These are phyloP conservation scores for Narcine bancroftii DNA, from an alignment of 2,113 vertebrate species.

Conservation along the genomic window DNA sequence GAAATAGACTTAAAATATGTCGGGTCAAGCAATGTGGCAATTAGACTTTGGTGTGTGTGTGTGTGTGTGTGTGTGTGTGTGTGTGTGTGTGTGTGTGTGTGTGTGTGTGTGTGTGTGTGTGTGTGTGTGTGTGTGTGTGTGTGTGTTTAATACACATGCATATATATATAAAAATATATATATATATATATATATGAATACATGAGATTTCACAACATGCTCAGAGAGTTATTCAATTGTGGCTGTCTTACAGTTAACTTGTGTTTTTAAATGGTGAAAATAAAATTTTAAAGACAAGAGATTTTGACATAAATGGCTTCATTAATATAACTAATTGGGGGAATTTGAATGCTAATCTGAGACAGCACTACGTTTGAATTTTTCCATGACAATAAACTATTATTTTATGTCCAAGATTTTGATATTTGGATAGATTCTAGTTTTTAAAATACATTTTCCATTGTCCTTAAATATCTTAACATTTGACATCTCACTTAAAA, in stretches of 20 bases:
- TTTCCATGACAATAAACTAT: background rate
- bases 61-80: too few relatives aligned
- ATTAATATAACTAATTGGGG: conserved; percentile 29
- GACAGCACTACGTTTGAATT: background rate
- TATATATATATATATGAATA: conserved; percentile 25
- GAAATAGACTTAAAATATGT: conserved; percentile 15
- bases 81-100: too few relatives aligned
- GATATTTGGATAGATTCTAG: background rate
- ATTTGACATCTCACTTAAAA: background rate
- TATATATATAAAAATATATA: conserved; percentile 25
- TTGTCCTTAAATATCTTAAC: background rate
- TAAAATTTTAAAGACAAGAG: background rate
- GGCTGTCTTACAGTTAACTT: conserved; percentile 19
- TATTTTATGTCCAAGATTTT: background rate
- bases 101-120: too few relatives aligned
- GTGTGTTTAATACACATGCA: too few relatives aligned
- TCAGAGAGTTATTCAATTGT: conserved; percentile 14
- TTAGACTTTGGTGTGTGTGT: too few relatives aligned
- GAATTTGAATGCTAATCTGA: conserved; percentile 14
- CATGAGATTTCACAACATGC: conserved; percentile 30
- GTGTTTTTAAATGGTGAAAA: background rate
- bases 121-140: too few relatives aligned
- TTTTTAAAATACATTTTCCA: conserved; percentile 9
- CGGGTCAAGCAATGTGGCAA: conserved; percentile 10
- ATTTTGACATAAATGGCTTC: background rate